Percentiles rank a stretch among this genome's conserved stretches.
phyloP scores from a whole-genome alignment of 2,797 vertebrate species.

The Orestias chungarensis region DNA sequence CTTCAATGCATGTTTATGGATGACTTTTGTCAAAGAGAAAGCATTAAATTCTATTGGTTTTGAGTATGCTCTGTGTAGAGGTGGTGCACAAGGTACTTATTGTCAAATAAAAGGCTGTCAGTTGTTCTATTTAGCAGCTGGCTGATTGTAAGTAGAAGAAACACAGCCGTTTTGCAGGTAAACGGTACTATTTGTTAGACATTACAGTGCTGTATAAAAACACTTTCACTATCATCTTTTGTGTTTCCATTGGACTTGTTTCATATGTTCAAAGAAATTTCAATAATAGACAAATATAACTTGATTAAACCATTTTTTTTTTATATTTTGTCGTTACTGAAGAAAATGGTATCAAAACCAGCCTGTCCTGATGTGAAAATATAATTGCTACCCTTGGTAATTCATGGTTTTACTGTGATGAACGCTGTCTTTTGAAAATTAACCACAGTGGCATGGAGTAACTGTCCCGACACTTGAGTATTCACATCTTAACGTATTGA shows the following conservation, averaged over 20 bases:
- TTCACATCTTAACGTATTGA: background rate
- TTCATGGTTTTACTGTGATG: background rate
- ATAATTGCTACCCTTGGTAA: background rate
- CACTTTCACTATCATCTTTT: background rate
- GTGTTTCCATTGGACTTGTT: background rate
- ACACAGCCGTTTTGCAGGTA: constrained; percentile 24
- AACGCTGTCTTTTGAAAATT: background rate
- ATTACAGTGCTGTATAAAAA: constrained; percentile 1
- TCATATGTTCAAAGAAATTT: background rate
- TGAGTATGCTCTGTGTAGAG: constrained; percentile 46
- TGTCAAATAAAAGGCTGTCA: constrained; percentile 59
- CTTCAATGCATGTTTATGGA: constrained; percentile 52
- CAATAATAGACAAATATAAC: no score
- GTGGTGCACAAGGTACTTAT: constrained; percentile 43
- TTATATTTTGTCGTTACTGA: no score
- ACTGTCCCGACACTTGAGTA: no score
- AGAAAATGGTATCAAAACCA: no score
- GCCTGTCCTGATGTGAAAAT: background rate
- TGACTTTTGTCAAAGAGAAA: constrained; percentile 52
- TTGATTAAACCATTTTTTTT: no score
- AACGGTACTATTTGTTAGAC: constrained; percentile 18
- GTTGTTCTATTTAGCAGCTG: constrained; percentile 41
- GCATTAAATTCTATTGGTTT: constrained; percentile 43
- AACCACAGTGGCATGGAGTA: background rate
- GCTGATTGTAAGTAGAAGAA: constrained; percentile 30